A percentile compares a stretch with the other conserved stretches of the same genome.
These are phyloP conservation scores for Oceanodroma tethys DNA, from an alignment of 2,113 vertebrate genomes.

Conservation along the genomic window DNA sequence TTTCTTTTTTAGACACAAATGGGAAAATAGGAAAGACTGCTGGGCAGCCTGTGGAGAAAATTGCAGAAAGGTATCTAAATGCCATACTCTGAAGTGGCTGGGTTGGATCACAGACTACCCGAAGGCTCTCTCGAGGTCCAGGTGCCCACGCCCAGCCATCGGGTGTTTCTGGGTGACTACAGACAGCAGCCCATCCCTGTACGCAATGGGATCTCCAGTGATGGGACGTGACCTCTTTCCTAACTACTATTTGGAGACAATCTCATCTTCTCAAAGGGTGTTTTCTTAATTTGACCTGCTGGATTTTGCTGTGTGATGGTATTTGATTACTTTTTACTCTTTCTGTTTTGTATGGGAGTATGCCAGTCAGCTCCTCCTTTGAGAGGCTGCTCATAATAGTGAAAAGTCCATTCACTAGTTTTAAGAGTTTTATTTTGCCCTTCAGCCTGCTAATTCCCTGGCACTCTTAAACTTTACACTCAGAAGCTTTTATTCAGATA, in stretches of 20 bases:
- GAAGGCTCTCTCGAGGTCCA: not conserved
- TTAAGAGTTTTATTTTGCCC: not conserved
- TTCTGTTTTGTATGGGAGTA: not conserved
- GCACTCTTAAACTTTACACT: not conserved
- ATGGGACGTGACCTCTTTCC: not conserved
- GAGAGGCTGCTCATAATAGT: not conserved
- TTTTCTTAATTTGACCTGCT: not conserved
- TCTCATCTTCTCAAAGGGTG: not conserved
- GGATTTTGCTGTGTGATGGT: not conserved
- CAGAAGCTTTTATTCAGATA: not conserved
- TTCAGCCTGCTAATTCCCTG: conserved; percentile 1
- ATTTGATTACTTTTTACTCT: not conserved
- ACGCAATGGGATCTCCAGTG: not conserved
- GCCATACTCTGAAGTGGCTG: not conserved
- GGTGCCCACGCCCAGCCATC: not conserved
- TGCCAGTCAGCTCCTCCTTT: not conserved
- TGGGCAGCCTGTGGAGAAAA: not conserved
- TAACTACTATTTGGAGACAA: not conserved
- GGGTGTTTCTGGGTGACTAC: not conserved
- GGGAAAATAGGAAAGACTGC: not conserved
- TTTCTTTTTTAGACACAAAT: not conserved
- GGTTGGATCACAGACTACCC: not conserved
- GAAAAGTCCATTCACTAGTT: not conserved
- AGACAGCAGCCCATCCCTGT: not conserved
- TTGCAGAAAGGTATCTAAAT: not conserved